Base-by-base conservation (phyloP, 2,113 vertebrate species). In the Acrocephalus arundinaceus region DNA sequence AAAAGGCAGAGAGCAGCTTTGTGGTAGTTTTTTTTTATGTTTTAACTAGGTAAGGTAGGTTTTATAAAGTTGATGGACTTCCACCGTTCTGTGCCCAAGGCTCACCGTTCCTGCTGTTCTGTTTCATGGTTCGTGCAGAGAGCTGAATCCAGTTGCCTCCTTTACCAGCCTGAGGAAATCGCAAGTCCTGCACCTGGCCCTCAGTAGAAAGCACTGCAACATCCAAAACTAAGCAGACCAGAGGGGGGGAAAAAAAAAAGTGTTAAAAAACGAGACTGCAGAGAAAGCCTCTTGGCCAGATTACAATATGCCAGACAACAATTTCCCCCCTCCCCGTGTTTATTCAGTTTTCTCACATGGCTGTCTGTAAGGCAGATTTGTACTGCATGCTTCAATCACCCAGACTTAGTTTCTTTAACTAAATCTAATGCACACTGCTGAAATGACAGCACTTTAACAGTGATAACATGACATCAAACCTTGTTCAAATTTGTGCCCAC, bases 51-150 rank as follows among this genome's bases (percentile, higher is more conserved):
- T 67, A 94, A 91, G 15, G 68, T 10, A 83, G 51, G 31, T n/a
- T 65, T 72, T 46, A 66, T 11, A 30, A 72, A 94, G 78, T 71
- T 71, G 80, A 81, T 67, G 89, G 85, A 58, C 62, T 77, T 79
- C 41, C 92, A 70, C 63, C 54, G 59, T 62, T 49, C 57, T 1
- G 15, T 68, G 87, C 27, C 91, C 79, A n/a, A 61, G 67, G 93
- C 98, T 98, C 97, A 99, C 99, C 99, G 0, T 99, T 99, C 75
- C 99, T 98, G 97, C 99, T 99, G 98, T 99, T 99, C 95, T 99
- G 99, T 89, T 99, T 99, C 96, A 99, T 99, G 1, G 99, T 99
- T 95, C 99, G 99, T 88, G 99, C 98, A 11, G 99, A 99, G 59
- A 99, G 98, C 92, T 99, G 99, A 95, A 99, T 99, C 6, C 99